Base-by-base conservation (phyloP, 2,888 invertebrate species). In the Hydrotaea diabolus region DNA sequence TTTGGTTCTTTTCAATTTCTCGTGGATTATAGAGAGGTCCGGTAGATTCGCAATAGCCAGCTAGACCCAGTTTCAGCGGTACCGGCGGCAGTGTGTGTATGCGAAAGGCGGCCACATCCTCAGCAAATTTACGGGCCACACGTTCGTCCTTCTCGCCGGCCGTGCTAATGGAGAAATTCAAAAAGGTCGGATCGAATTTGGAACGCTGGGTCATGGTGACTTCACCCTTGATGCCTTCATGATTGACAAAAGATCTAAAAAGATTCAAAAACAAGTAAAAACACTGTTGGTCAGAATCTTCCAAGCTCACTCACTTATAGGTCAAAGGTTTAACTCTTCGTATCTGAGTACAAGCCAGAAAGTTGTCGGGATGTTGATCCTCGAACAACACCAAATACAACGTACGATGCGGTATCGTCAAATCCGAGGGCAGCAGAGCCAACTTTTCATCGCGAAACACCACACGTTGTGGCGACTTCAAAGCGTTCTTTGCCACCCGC, bases 331-430 rank as follows among this genome's bases (percentile, higher is more conserved):
- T 94, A 74, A 95, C 94, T 74, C 94, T 94, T 87, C 95, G 93
- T 85, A 98, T 95, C 92, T 96, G 96, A 0, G 97, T 96, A 91
- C 98, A 98, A 0, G 96, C 96, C 88, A 97, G 91, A 90, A 96
- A 96, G 80, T 95, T 95, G 87, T 97, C 96, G 0, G 94, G 92
- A 89, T 96, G 96, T 74, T 94, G 94, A 83, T 95, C 94, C 89
- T 97, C 97, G 90, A 95, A 97, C 21, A 98, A 93, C 53, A 97
- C 97, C 73, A 98, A 93, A 91, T 97, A 97, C 26, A 97, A 93
- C 59, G 95, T 95, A 81, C 97, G 94, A 87, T 95, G 95, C 0
- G 96, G 96, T 87, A 95, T 96, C 72, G 95, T 94, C 88, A 97
- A 93, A 91, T 97, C 96, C 46, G 94, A 94, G 0, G 96, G 95